phyloP scores from a whole-genome alignment of 2,113 vertebrate genomes.

The Centropus bengalensis region DNA sequence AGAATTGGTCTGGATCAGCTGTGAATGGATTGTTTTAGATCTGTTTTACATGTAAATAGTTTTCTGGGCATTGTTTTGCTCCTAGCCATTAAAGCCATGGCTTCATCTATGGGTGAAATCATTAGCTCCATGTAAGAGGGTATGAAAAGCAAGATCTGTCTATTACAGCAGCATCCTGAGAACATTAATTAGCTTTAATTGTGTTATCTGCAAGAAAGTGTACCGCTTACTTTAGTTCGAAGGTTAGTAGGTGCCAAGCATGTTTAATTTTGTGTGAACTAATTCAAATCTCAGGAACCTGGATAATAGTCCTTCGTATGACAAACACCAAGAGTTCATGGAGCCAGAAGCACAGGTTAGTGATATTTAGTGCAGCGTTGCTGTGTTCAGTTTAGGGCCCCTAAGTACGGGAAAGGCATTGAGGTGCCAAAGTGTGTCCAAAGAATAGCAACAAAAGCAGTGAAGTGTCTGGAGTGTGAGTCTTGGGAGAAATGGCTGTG shows the following conservation, averaged over 20 bases:
- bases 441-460: too few species aligned
- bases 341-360: not conserved
- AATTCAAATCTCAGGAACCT: not conserved
- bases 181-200: not conserved
- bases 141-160: not conserved
- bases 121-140: not conserved
- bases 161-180: not conserved
- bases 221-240: not conserved
- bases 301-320: not conserved
- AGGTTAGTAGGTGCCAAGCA: not conserved
- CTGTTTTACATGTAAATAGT: not conserved
- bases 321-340: not conserved
- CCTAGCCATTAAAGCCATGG: not conserved
- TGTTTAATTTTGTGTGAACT: not conserved
- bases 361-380: not conserved
- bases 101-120: not conserved
- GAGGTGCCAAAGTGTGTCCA: too few species aligned
- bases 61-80: not conserved
- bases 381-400: too few species aligned
- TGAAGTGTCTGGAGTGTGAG: too few species aligned
- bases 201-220: not conserved
- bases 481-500: too few species aligned
- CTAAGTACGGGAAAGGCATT: too few species aligned
- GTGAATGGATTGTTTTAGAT: not conserved
- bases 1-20: not conserved